Base-by-base conservation (phyloP, 53 echinoderm and acorn worm genomes). In the Echinarachnius parma region DNA sequence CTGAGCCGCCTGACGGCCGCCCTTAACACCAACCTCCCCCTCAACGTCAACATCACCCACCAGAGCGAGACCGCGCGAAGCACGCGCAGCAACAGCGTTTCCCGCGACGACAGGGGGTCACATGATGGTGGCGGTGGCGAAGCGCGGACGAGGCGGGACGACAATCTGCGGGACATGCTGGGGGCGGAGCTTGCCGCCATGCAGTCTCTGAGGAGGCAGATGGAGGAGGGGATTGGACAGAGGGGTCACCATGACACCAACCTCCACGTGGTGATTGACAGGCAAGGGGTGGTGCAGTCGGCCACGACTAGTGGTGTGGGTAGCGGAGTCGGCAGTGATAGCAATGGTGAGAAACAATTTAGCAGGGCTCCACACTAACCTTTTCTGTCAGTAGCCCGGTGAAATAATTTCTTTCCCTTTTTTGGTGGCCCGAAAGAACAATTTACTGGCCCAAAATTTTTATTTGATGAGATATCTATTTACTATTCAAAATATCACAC, bases 21-120 rank as follows among this genome's bases (percentile, higher is more conserved):
- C 21, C 62, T 91, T 10, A 80, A 88, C 16, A 64, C 91, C 31
- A 87, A 85, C 78, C 82, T 87, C 18, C 87, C 87, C n/a, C 77
- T 96, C 15, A 91, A 90, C 66, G 98, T 90, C 20, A 96, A 91
- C 80, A 96, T 96, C 66, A 84, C 91, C 19, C 86, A 86, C 66
- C 82, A 85, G 31, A 86, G 84, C n/a, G 77, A 80, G 23, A 61
- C 62, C 0, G 79, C 53, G 4, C 60, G 75, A 19, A 48, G 34
- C 44, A 26, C 60, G 28, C 15, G 31, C 4, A 59, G 53, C 0
- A 46, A 60, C 14, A 21, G 28, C 2, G 31, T 31, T 14, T 10
- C 29, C 19, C 15, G 48, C 1, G 36, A 22, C 13, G 65, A 46
- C 27, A 31, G 52, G 21, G 21, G 36, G 16, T 42, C 61, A 9